These are phyloP conservation scores for Phenganax subtilis DNA, from an alignment of 92 coral and sea anemone species.

Conservation along the genomic window DNA sequence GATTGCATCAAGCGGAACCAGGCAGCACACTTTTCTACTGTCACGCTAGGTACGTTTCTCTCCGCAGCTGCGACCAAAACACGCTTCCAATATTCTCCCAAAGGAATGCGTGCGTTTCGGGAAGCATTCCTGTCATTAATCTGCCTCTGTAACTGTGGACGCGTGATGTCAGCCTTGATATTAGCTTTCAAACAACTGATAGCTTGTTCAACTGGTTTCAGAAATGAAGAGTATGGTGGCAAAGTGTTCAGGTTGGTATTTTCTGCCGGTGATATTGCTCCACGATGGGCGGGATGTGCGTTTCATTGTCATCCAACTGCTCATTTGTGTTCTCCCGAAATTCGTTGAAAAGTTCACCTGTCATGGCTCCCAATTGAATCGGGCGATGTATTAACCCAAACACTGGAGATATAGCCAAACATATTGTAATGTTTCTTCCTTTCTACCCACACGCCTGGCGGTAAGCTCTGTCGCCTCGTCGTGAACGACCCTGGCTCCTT, in stretches of 20 bases:
- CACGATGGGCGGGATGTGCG: too few species aligned
- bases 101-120: slow-evolving; percentile 28
- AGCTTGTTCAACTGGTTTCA: slow-evolving; percentile 55
- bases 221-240: slow-evolving; percentile 49
- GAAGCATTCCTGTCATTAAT: slow-evolving; percentile 27
- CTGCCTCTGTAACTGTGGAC: slow-evolving; percentile 36
- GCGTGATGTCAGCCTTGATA: slow-evolving; percentile 50
- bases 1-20: slow-evolving; percentile 35
- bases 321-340: background rate
- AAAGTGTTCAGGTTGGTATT: slow-evolving; percentile 38
- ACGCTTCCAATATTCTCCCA: slow-evolving; percentile 25
- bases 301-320: background rate
- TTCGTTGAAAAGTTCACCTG: background rate
- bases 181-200: slow-evolving; percentile 53
- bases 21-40: slow-evolving; percentile 33
- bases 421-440: too few species aligned
- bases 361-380: background rate
- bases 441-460: slow-evolving; percentile 18
- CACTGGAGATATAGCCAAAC: slow-evolving; percentile 47
- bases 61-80: slow-evolving; percentile 16
- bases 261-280: background rate
- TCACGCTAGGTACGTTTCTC: slow-evolving; percentile 24
- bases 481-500: slow-evolving; percentile 45
- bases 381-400: slow-evolving; percentile 22
- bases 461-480: slow-evolving; percentile 44